Base-by-base conservation (phyloP, 1,140 invertebrate species). In the Euborellia annulipes region DNA sequence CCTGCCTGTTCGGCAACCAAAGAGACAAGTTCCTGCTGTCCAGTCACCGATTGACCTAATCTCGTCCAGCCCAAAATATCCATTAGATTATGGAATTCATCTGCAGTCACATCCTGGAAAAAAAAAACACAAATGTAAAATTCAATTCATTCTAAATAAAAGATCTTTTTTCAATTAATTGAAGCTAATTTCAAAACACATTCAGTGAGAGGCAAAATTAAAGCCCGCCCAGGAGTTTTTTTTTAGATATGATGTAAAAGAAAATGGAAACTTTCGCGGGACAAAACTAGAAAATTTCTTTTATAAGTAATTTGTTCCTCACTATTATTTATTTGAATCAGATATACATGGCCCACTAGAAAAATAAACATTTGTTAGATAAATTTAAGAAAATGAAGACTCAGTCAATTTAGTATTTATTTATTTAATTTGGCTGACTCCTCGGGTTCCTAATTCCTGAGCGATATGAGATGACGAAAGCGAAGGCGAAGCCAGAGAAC, bases 1-100 rank as follows among this genome's bases (percentile, higher is more conserved):
- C 87, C 85, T 14, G 86, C 82, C 56, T 91, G 77, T 49, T 87
- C 79, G 16, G 78, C 75, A 18, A 90, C 77, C 41, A 93, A 75
- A 48, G 89, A 79, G 18, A 93, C 75, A 20, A 96, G 62, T 60
- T 90, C 81, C 54, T 87, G 82, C 58, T 92, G 83, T 7, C 90
- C 90, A 50, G 69, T 70, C 16, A 85, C 68, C 27, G 85, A 84
- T 51, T 79, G 80, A 38, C 83, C 80, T 36, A 88, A 69, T 62
- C 79, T 78, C 8, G 91, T 80, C 63, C 76, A 75, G 1, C 76
- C 76, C 49, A 96, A 66, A 44, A 92, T 72, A 16, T 81, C 80
- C 79, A 96, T 88, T 23, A 95, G 77, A 39, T 78, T 72, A 48
- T 89, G 78, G 67, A 94, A 94, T 65, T 96, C 91, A 54, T 92